Evolutionary conservation across 2,797 vertebrate species (phyloP).

Genomic region (Bovichtus diacanthus): DNA sequence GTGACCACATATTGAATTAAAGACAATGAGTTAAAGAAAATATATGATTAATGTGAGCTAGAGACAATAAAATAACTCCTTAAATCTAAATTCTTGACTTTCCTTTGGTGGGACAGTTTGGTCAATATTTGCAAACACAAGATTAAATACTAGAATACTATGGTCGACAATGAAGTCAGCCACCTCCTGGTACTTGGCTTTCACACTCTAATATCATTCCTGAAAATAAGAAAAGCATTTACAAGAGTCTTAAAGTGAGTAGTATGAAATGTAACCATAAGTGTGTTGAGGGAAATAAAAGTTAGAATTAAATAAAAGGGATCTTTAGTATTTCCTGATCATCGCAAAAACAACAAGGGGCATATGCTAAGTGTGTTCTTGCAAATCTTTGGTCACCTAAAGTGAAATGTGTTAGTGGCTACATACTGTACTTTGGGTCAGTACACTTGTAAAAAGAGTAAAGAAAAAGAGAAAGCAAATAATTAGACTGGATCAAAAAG

Average conservation of each 20-base stretch:
- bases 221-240: background rate
- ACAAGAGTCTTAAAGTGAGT: background rate
- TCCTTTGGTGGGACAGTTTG: background rate
- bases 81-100: conserved; percentile 12
- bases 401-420: background rate
- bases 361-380: background rate
- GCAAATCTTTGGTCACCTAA: background rate
- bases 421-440: background rate
- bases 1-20: conserved; percentile 21
- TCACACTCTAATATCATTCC: background rate
- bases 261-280: background rate
- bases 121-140: conserved; percentile 45
- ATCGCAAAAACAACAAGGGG: background rate
- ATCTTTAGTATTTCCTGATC: background rate
- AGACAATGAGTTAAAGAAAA: conserved; percentile 22
- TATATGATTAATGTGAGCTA: background rate
- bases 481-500: background rate
- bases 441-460: background rate
- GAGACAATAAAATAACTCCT: background rate
- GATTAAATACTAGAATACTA: background rate
- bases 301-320: background rate
- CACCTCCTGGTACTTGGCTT: conserved; percentile 22
- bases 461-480: background rate
- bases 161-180: conserved; percentile 4
- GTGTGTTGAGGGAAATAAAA: conserved; percentile 6